Evolutionary conservation across 2,113 vertebrate species (phyloP).

Genomic region (Pelobates fuscus): DNA sequence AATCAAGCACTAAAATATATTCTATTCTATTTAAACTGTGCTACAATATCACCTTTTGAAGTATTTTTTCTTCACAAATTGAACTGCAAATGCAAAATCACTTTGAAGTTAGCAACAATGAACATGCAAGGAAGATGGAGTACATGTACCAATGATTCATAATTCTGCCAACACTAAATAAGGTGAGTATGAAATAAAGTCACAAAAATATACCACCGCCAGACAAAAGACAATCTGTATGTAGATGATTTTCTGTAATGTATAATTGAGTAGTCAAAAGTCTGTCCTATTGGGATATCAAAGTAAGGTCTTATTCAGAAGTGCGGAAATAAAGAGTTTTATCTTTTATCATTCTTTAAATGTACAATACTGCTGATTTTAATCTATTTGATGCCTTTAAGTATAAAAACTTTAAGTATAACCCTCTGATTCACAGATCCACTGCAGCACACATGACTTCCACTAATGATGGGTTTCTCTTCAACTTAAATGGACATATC

Average conservation of each 20-base stretch:
- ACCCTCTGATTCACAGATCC: constrained; percentile 11
- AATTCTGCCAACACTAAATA: background rate
- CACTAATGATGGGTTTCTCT: constrained; percentile 31
- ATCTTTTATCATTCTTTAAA: constrained; percentile 42
- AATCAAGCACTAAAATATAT: too few relatives aligned
- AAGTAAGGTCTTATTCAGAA: constrained; percentile 37
- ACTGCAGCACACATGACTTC: constrained; percentile 18
- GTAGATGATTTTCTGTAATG: constrained; percentile 22
- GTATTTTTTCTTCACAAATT: background rate
- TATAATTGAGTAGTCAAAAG: constrained; percentile 35
- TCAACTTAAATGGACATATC: background rate
- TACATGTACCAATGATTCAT: background rate
- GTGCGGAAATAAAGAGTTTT: constrained; percentile 37
- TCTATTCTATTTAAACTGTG: too few relatives aligned
- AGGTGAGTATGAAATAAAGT: background rate
- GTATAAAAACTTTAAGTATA: constrained; percentile 39
- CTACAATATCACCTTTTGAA: too few relatives aligned
- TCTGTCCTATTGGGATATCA: constrained; percentile 36
- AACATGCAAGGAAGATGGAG: background rate
- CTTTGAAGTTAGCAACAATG: background rate
- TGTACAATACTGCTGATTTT: constrained; percentile 31
- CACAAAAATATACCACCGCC: background rate
- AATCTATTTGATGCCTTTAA: constrained; percentile 45
- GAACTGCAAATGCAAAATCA: background rate
- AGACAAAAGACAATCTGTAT: background rate